Percentiles rank a stretch among this genome's conserved stretches.
These are phyloP conservation scores for Rhagonycha lutea DNA, from an alignment of 2,888 invertebrate species.

Conservation along the genomic window DNA sequence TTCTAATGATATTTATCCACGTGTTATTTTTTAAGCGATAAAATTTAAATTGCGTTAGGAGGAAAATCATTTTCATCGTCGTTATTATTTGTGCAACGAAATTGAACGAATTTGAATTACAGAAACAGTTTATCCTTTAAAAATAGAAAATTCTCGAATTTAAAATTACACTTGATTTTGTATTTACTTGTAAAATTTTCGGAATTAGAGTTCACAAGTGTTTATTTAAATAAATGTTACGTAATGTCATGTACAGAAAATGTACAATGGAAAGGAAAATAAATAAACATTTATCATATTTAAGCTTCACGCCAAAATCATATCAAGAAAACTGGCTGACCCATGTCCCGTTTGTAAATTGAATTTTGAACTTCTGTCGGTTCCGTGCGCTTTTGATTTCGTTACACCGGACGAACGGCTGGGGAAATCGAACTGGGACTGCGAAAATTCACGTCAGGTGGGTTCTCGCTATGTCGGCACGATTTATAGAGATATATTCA, in stretches of 20 bases:
- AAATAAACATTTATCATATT: constrained; percentile 27
- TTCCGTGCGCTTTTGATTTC: constrained; percentile 43
- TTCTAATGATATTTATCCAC: not conserved
- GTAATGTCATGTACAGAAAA: constrained; percentile 1
- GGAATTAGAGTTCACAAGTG: not conserved
- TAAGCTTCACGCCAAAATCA: constrained; percentile 38
- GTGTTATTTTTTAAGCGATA: not conserved
- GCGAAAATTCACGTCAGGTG: constrained; percentile 41
- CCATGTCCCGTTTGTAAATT: constrained; percentile 40
- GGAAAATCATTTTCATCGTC: not conserved
- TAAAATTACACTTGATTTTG: not conserved
- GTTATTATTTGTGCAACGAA: not conserved
- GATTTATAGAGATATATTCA: constrained; percentile 42
- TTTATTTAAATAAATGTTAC: constrained; percentile 4
- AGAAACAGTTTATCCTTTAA: not conserved
- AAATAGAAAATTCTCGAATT: not conserved
- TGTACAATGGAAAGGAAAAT: constrained; percentile 12
- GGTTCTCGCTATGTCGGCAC: constrained; percentile 38
- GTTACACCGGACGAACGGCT: constrained; percentile 40
- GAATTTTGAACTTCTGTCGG: constrained; percentile 40
- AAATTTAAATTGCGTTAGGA: not conserved
- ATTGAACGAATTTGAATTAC: not conserved
- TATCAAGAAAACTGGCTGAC: constrained; percentile 41
- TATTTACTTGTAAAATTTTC: not conserved
- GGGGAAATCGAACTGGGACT: constrained; percentile 32